phyloP scores from a whole-genome alignment of 2,113 vertebrate species.

The Alouatta palliata region DNA sequence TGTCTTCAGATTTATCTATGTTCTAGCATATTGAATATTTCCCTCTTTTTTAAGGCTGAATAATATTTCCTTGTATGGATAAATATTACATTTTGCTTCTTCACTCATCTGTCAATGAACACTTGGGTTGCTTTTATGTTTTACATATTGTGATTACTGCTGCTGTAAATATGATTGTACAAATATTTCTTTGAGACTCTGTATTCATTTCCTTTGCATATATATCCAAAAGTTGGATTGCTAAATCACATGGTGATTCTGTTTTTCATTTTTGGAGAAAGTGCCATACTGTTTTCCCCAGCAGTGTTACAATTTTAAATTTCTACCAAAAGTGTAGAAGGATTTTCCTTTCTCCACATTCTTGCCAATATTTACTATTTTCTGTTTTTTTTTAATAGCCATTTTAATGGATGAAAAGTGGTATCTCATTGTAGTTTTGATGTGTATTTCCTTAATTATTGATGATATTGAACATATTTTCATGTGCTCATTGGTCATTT shows the following conservation, averaged over 20 bases:
- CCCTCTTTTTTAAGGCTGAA: neutral
- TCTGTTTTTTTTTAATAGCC: neutral
- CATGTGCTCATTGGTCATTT: neutral
- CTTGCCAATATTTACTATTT: neutral
- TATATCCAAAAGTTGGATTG: neutral
- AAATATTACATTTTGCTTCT: neutral
- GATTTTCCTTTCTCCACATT: neutral
- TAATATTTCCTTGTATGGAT: neutral
- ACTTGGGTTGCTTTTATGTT: neutral
- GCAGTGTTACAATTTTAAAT: neutral
- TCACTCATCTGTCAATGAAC: neutral
- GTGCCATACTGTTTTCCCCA: neutral
- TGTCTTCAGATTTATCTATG: neutral
- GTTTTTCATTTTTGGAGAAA: neutral
- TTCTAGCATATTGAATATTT: neutral
- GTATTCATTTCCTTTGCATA: neutral
- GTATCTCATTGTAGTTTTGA: neutral
- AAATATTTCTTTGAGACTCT: neutral
- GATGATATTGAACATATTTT: neutral
- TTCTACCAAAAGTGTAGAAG: neutral
- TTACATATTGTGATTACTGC: neutral
- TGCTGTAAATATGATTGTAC: too few relatives aligned
- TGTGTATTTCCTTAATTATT: neutral
- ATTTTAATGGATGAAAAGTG: neutral
- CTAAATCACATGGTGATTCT: neutral